Conservation (phyloP, 2,113 vertebrate genomes). For the Pelecanoides urinatrix region DNA sequence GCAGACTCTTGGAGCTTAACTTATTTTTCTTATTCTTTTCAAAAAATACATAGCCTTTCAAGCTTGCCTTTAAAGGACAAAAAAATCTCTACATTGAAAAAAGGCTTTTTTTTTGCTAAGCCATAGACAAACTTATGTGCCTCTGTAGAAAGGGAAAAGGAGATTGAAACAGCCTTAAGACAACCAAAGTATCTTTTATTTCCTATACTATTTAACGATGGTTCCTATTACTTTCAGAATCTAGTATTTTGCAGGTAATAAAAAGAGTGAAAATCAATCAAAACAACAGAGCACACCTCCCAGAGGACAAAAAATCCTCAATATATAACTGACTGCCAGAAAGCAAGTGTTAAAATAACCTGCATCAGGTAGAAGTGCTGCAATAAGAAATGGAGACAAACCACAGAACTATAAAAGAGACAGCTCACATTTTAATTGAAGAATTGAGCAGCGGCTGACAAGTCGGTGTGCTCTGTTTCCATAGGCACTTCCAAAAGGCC, state of each 20-base stretch:
- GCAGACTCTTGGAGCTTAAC: slow-evolving; percentile 1
- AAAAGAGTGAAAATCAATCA: slow-evolving; percentile 71
- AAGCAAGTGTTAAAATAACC: slow-evolving; percentile 62
- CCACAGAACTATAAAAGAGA: slow-evolving; percentile 18
- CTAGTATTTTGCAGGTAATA: slow-evolving; percentile 68
- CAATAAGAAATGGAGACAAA: slow-evolving; percentile 48
- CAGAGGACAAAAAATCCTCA: slow-evolving; percentile 63
- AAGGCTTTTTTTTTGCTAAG: neutral
- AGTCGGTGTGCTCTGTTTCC: neutral
- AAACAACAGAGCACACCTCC: slow-evolving; percentile 62
- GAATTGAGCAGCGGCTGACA: neutral
- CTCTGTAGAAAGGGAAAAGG: slow-evolving; percentile 20
- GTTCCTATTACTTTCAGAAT: slow-evolving; percentile 70
- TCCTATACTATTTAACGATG: slow-evolving; percentile 56
- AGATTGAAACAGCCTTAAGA: slow-evolving; percentile 61
- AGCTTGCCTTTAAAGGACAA: slow-evolving; percentile 36
- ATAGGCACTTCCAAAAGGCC: neutral
- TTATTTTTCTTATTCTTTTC: slow-evolving; percentile 47
- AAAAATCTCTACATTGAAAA: neutral
- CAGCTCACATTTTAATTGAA: slow-evolving; percentile 64
- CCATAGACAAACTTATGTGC: slow-evolving; percentile 20
- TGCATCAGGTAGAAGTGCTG: slow-evolving; percentile 33
- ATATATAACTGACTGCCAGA: slow-evolving; percentile 54
- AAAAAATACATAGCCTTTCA: slow-evolving; percentile 29
- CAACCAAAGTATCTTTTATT: slow-evolving; percentile 59